Evolutionary conservation across 2,113 vertebrate species (phyloP).

Genomic region (Toxotes jaculatrix): DNA sequence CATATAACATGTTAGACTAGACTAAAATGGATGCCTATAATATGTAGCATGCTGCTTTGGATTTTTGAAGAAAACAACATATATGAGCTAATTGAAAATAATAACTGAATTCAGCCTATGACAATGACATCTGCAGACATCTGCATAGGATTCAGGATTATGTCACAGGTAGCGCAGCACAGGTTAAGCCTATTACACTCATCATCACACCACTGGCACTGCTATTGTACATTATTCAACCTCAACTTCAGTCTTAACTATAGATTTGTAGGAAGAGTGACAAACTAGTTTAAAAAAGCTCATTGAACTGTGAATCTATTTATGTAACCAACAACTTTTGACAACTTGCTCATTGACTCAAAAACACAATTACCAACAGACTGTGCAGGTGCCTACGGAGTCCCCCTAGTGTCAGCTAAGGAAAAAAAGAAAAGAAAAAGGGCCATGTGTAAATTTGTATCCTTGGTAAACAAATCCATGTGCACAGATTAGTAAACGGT

Average conservation of each 20-base stretch:
- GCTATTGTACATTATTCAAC: constrained; percentile 3
- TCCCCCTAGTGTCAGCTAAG: too few relatives aligned
- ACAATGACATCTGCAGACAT: constrained; percentile 1
- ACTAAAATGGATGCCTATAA: not conserved
- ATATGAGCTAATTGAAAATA: not conserved
- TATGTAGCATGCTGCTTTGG: not conserved
- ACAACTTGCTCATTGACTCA: constrained; percentile 5
- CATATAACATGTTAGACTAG: not conserved
- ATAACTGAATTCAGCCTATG: not conserved
- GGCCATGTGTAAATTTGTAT: too few relatives aligned
- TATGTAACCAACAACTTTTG: not conserved
- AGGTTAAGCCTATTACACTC: not conserved
- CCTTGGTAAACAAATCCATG: too few relatives aligned
- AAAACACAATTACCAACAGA: not conserved
- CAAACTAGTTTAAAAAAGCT: constrained; percentile 1
- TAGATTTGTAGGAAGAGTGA: constrained; percentile 18
- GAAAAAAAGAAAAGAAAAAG: too few relatives aligned
- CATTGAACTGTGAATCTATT: constrained; percentile 6
- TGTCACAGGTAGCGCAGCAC: not conserved
- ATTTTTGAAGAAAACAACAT: not conserved
- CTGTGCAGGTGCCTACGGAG: not conserved
- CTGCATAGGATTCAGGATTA: constrained; percentile 8
- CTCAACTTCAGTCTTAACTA: constrained; percentile 3
- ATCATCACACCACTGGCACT: not conserved
- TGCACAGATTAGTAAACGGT: too few relatives aligned